Conservation (phyloP, 2,888 invertebrate species). For the Leptopilina drosophilae region DNA sequence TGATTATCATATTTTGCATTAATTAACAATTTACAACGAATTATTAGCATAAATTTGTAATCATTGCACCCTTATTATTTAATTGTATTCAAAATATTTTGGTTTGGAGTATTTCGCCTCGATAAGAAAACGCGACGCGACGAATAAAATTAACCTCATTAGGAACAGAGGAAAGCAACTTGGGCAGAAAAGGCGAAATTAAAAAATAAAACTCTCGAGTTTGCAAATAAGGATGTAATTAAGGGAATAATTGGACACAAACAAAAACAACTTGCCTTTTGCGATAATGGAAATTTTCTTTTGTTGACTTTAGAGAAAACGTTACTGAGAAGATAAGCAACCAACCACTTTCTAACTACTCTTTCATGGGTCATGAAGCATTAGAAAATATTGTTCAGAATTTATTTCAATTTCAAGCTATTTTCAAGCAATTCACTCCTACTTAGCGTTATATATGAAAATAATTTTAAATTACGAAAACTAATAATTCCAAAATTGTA, state of each 20-base stretch:
- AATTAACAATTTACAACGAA: no score
- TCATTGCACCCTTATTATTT: no score
- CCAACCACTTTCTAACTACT: conserved; percentile 53
- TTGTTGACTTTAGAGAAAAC: conserved; percentile 47
- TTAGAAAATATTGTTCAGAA: conserved; percentile 46
- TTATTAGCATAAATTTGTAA: no score
- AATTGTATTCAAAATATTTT: no score
- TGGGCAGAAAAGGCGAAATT: no score
- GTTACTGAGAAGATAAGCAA: conserved; percentile 51
- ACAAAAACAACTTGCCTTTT: conserved; percentile 50
- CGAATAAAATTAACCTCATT: not conserved
- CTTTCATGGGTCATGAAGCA: conserved; percentile 36
- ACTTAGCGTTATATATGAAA: no score
- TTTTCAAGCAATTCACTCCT: not conserved
- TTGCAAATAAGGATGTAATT: conserved; percentile 61
- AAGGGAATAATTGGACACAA: conserved; percentile 60
- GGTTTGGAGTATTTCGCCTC: not conserved
- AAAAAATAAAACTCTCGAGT: conserved; percentile 45
- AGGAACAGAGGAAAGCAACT: not conserved
- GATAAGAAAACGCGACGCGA: no score
- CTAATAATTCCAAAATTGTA: no score
- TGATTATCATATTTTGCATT: no score
- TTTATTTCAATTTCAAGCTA: conserved; percentile 40
- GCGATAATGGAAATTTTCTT: conserved; percentile 61
- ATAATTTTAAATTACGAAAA: no score